phyloP scores from a whole-genome alignment of 2,888 invertebrate genomes.

The Epistrophe eligans region DNA sequence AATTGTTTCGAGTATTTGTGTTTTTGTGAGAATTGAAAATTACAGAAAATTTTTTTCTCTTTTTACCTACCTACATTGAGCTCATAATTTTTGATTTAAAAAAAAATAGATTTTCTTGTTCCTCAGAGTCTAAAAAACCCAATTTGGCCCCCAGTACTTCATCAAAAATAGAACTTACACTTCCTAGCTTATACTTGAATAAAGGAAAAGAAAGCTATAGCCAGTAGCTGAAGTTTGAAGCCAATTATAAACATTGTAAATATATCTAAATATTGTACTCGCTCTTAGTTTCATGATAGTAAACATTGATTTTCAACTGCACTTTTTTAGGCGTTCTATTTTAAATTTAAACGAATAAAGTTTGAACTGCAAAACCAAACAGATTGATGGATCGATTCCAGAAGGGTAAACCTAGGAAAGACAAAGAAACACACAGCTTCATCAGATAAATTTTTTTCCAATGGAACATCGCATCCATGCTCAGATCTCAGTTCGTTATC shows the following conservation, averaged over 20 bases:
- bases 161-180: no score
- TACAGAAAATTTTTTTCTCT: no score
- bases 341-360: background rate
- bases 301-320: background rate
- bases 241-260: background rate
- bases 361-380: slow-evolving; percentile 7
- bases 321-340: background rate
- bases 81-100: no score
- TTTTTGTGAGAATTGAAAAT: no score
- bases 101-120: no score
- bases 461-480: slow-evolving; percentile 13
- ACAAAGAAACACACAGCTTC: slow-evolving; percentile 26
- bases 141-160: no score
- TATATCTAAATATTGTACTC: background rate
- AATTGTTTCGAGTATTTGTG: no score
- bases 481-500: slow-evolving; percentile 7
- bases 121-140: no score
- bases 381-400: slow-evolving; percentile 26
- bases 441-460: slow-evolving; percentile 19
- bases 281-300: background rate
- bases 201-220: no score
- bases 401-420: slow-evolving; percentile 6
- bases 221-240: no score
- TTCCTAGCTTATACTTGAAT: no score
- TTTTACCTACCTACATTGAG: no score